Evolutionary conservation across 2,113 vertebrate genomes (phyloP).

Genomic region (Mobula hypostoma): DNA sequence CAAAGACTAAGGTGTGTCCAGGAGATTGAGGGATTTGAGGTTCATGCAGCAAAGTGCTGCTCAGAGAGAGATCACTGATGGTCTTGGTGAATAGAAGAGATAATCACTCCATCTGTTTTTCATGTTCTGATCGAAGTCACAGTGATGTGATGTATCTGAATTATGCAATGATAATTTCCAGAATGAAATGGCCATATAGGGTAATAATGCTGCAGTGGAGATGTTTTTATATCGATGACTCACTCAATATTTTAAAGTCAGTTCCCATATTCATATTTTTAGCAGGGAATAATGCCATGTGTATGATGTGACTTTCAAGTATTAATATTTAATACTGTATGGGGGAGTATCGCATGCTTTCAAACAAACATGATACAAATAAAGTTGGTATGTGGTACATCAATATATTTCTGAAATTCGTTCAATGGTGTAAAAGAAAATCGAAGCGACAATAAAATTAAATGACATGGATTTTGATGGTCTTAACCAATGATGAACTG

Average conservation of each 20-base stretch:
- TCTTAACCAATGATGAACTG: not conserved
- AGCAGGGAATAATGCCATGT: not conserved
- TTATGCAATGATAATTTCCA: not conserved
- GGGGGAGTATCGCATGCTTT: not conserved
- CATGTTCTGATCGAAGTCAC: too few relatives aligned
- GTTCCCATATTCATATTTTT: not conserved
- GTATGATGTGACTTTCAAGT: constrained; percentile 12
- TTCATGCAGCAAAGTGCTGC: too few relatives aligned
- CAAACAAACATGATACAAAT: not conserved
- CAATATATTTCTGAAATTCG: not conserved
- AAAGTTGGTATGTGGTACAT: not conserved
- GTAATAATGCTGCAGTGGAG: not conserved
- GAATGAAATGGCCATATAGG: not conserved
- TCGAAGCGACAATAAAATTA: not conserved
- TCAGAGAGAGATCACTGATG: too few relatives aligned
- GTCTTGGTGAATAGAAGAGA: too few relatives aligned
- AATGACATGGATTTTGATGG: not conserved
- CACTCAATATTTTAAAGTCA: not conserved
- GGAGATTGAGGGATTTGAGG: too few relatives aligned
- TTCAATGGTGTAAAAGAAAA: not conserved
- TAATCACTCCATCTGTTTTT: too few relatives aligned
- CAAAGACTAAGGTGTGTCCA: too few relatives aligned
- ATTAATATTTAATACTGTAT: constrained; percentile 1
- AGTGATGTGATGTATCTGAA: not conserved
- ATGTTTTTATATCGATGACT: not conserved